A percentile compares a stretch with the other conserved stretches of the same genome.
These are phyloP conservation scores for Alosa sapidissima DNA, from an alignment of 2,797 vertebrate genomes.

Conservation along the genomic window DNA sequence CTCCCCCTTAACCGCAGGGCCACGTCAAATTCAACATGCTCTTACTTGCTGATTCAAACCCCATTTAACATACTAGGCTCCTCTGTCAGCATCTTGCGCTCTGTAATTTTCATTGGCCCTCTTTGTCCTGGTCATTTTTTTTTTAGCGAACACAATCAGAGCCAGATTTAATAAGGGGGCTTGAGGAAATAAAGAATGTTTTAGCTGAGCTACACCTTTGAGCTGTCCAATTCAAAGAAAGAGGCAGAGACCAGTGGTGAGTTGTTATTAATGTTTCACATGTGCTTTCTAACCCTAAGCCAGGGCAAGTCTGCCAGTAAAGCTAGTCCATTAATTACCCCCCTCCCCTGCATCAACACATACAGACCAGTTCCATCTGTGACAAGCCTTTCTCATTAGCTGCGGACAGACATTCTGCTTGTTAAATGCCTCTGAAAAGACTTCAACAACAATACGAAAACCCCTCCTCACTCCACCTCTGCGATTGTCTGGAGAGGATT, in stretches of 20 bases:
- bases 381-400: background rate
- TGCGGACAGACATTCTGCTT: constrained; percentile 3
- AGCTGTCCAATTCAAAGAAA: background rate
- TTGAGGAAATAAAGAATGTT: constrained; percentile 9
- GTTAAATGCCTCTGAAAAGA: constrained; percentile 6
- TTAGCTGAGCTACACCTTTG: constrained; percentile 10
- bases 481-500: background rate
- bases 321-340: constrained; percentile 17
- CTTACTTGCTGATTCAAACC: constrained; percentile 19
- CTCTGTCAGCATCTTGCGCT: constrained; percentile 17
- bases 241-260: background rate
- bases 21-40: constrained; percentile 19
- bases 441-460: constrained; percentile 7
- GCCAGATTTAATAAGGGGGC: constrained; percentile 20
- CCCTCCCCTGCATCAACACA: constrained; percentile 5
- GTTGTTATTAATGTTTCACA: constrained; percentile 23
- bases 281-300: constrained; percentile 20
- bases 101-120: constrained; percentile 22
- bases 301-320: constrained; percentile 1
- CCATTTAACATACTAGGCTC: constrained; percentile 15
- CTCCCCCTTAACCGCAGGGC: background rate
- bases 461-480: background rate
- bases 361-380: background rate
- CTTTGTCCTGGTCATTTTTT: background rate
- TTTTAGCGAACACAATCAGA: constrained; percentile 1